Base-by-base conservation (phyloP, 2,888 invertebrate genomes). In the Peribatodes rhomboidaria region DNA sequence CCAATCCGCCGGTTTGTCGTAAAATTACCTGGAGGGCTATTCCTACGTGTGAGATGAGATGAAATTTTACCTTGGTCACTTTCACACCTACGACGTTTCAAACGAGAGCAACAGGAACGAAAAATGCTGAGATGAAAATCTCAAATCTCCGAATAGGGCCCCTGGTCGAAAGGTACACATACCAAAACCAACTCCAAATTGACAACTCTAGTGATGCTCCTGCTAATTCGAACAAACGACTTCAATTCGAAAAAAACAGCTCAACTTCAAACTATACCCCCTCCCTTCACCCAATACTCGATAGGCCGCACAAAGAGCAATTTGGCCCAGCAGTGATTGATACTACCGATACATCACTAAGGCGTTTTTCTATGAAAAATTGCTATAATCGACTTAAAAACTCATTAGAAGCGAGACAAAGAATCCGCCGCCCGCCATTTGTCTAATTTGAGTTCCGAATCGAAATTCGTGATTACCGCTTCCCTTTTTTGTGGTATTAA, bases 361-460 rank as follows among this genome's bases (percentile, higher is more conserved):
- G 85, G 92, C 88, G 91, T 90, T 93, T 92, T 93, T 92, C 93
- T 93, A 93, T 93, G 93, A 93, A 93, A 93, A 93, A 93, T 93
- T 87, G 90, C 90, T 84, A 90, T 92, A 93, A 93, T 93, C 93
- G 93, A 93, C 93, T 93, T 93, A 93, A 93, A 93, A 93, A 93
- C 92, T 93, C 93, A 92, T 93, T 93, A 92, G 89, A 68, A 88
- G 80, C 82, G 88, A 93, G 93, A 93, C 93, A 93, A 93, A 93
- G 92, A 89, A 87, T 86, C 88, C 84, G 74, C 88, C 86, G 87
- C 83, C 87, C 89, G 92, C 87, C 90, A 90, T 90, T 87, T 86
- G 86, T 90, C 90, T 90, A 90, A 92, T 91, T 90, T 88, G 87
- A 84, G 90, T 89, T 89, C 85, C 89, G 89, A 89, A 89, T 89